phyloP scores from a whole-genome alignment of 2,888 invertebrate species.

The Cheilosia variabilis region DNA sequence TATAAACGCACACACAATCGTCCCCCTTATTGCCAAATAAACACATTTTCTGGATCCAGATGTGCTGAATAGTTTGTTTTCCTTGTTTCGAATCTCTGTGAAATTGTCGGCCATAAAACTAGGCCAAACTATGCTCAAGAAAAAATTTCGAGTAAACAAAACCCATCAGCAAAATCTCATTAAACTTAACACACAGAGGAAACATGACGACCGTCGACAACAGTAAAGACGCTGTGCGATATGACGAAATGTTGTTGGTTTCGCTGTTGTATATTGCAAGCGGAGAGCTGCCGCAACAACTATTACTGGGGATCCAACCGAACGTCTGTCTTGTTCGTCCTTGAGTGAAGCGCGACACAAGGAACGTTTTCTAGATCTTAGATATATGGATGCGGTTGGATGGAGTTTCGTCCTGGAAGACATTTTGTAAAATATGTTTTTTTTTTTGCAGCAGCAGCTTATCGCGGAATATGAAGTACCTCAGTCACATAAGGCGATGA shows the following conservation, averaged over 20 bases:
- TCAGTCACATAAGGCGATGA: not conserved
- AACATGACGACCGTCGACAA: not conserved
- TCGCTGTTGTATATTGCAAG: constrained; percentile 20
- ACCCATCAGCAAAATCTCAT: constrained; percentile 68
- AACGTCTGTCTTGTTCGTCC: constrained; percentile 39
- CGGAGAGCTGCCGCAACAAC: constrained; percentile 42
- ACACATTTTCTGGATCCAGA: constrained; percentile 55
- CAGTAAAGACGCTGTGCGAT: constrained; percentile 3
- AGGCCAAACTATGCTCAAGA: constrained; percentile 66
- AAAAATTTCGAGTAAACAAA: constrained; percentile 59
- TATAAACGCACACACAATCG: constrained; percentile 6
- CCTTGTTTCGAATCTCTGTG: constrained; percentile 21
- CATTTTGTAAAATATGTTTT: not conserved
- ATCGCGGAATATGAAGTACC: constrained; percentile 12
- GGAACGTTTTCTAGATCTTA: constrained; percentile 56
- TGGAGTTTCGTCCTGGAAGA: constrained; percentile 9
- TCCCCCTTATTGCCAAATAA: constrained; percentile 37
- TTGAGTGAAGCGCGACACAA: constrained; percentile 62
- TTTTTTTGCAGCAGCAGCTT: constrained; percentile 14
- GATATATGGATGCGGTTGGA: constrained; percentile 24
- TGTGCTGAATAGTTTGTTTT: constrained; percentile 21
- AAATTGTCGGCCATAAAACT: constrained; percentile 50
- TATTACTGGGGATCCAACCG: constrained; percentile 25
- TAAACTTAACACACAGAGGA: constrained; percentile 57
- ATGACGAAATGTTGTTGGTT: constrained; percentile 22